Conservation (phyloP, 1,140 invertebrate species). For the Thaumetopoea pityocampa region DNA sequence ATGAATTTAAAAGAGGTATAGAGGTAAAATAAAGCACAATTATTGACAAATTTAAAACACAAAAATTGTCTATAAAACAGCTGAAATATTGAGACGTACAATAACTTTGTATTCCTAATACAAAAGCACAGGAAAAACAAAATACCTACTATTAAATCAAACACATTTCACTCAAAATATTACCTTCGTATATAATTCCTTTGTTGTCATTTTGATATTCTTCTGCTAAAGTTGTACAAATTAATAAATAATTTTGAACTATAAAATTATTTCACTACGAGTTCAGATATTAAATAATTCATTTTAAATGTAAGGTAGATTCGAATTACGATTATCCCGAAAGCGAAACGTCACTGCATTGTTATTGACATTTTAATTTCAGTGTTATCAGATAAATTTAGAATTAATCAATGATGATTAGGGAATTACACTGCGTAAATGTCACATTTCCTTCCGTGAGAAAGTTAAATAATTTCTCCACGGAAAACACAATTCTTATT, state of each 20-base stretch:
- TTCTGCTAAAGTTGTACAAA: conserved; percentile 21
- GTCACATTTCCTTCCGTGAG: conserved; percentile 1
- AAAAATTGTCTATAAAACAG: too few species aligned
- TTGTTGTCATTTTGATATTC: conserved; percentile 68
- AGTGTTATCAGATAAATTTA: conserved; percentile 42
- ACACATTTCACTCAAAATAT: conserved; percentile 27
- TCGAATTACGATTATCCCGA: conserved; percentile 52
- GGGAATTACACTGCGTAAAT: background rate
- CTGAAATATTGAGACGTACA: background rate
- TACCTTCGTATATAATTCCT: conserved; percentile 76
- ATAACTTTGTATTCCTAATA: conserved; percentile 4
- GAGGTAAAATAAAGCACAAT: too few species aligned
- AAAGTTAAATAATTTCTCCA: conserved; percentile 19
- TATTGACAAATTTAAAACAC: too few species aligned
- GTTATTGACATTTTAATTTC: conserved; percentile 52
- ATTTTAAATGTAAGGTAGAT: conserved; percentile 68
- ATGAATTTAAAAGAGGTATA: too few species aligned
- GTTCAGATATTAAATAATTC: conserved; percentile 48
- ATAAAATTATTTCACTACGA: conserved; percentile 56
- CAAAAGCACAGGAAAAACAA: conserved; percentile 3
- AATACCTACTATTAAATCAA: conserved; percentile 24
- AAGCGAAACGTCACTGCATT: conserved; percentile 63
- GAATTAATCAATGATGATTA: conserved; percentile 29
- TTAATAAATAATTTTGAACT: conserved; percentile 31
- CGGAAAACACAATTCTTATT: conserved; percentile 30